phyloP scores from a whole-genome alignment of 2,797 vertebrate genomes.

The Phalloptychus januarius region DNA sequence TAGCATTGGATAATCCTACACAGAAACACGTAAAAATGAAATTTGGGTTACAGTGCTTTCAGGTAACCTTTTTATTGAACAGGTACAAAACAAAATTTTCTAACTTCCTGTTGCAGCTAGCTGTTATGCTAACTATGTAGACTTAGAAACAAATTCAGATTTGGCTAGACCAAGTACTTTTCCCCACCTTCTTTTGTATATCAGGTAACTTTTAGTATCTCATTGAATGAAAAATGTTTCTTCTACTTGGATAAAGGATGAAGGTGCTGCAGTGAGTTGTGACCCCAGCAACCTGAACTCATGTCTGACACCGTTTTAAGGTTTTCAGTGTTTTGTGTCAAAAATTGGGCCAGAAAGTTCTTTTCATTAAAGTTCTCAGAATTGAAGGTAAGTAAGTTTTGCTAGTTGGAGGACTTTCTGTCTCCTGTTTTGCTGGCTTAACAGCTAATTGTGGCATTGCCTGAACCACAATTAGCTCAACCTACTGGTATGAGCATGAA shows the following conservation, averaged over 20 bases:
- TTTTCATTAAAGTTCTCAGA: not conserved
- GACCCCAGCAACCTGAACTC: not conserved
- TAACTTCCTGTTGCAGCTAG: not conserved
- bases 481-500: not conserved
- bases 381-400: not conserved
- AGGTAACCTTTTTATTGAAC: not conserved
- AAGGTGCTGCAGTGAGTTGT: not conserved
- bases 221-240: not conserved
- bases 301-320: not conserved
- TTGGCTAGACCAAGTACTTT: not conserved
- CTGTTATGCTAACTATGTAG: not conserved
- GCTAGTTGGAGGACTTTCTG: not conserved
- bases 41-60: not conserved
- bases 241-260: not conserved
- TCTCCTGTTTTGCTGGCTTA: not conserved
- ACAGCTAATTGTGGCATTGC: not conserved
- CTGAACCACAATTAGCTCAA: no score
- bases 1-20: not conserved
- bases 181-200: not conserved
- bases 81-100: not conserved
- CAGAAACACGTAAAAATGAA: not conserved
- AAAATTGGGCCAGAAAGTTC: not conserved
- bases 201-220: not conserved
- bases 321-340: not conserved
- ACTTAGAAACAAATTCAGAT: not conserved